Evolutionary conservation across 37 sponge, comb jelly and placozoan species (phyloP), one percentile per base, ranked within the genome.

Genomic region (Diacarnus erythraeanus): DNA sequence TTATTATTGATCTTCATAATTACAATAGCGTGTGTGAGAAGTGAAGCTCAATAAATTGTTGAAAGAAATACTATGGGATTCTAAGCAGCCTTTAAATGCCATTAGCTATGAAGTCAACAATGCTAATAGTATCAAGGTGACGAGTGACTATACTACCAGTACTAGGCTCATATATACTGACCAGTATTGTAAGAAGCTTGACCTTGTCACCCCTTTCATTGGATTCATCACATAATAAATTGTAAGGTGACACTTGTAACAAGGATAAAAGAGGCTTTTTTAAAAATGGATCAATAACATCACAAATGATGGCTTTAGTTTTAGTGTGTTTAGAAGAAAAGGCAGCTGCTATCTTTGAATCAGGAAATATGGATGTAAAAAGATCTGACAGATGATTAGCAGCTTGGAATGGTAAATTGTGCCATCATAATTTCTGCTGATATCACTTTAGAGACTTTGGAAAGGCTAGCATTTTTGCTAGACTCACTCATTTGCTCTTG

Each of bases 1-100:
- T n/a, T n/a, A 38, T 69, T 61, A 38, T 31, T 59, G 31, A 74
- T 80, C 5, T 71, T 70, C 15, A 80, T 41, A 2, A 64, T 65
- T 27, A 43, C 74, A 41, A 4, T 42, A 34, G 71, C 36, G 57
- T 71, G 37, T 54, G 64, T 47, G 15, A 74, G 56, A 9, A 5
- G 42, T n/a, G n/a, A n/a, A n/a, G n/a, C n/a, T n/a, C n/a, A n/a
- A n/a, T n/a, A n/a, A n/a, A n/a, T n/a, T n/a, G n/a, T n/a, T n/a
- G n/a, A n/a, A n/a, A n/a, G n/a, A n/a, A n/a, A n/a, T n/a, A n/a
- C n/a, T n/a, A n/a, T n/a, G n/a, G n/a, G n/a, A n/a, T n/a, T n/a
- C n/a, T n/a, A n/a, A n/a, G n/a, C n/a, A n/a, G n/a, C n/a, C n/a
- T n/a, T n/a, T n/a, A n/a, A n/a, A n/a, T n/a, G n/a, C n/a, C n/a